Base-by-base conservation (phyloP, 2,888 invertebrate species). In the Eurytoma californica region DNA sequence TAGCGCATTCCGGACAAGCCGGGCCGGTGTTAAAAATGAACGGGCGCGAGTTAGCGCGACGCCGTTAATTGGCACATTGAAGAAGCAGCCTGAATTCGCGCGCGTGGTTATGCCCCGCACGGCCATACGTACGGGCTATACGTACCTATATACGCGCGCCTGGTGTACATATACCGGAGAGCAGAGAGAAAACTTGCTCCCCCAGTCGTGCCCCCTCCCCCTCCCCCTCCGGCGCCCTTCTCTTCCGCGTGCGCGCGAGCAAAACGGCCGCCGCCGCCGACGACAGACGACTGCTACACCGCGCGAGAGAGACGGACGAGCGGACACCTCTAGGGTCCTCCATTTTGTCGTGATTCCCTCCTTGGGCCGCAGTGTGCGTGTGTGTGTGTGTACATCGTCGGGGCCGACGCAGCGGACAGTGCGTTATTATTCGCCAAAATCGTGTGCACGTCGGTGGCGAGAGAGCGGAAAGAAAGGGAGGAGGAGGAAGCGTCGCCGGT, bases 171-270 rank as follows among this genome's bases (percentile, higher is more conserved):
- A 60, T n/a, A 24, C 57, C 9, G 39, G 9, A 39, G 39, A 39
- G 39, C 7, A 9, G 13, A 49, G 57, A 73, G 57, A 73, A 73
- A 73, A 73, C 57, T 55, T 9, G 16, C 12, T 39, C 39, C 39
- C 39, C 39, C 39, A 39, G 39, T 39, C 7, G 39, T 39, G 39
- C 39, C 28, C 28, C 24, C 47, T 30, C 65, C 61, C 60, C 16
- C 67, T 79, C 81, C 78, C 74, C 79, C 80, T 82, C 80, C 75
- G 30, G 58, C 72, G 73, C 79, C 78, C 69, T 77, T 76, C 67
- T 61, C 72, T 77, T 67, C 77, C 58, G 75, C 78, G 70, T 78
- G 70, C 74, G 76, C 76, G 70, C 78, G 18, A 65, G 60, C 66
- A 69, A 70, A 70, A 77, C 65, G 63, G 53, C 53, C 51, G 53